A percentile compares a stretch with the other conserved stretches of the same genome.
phyloP scores from a whole-genome alignment of 2,113 vertebrate genomes.

The Crocuta crocuta region DNA sequence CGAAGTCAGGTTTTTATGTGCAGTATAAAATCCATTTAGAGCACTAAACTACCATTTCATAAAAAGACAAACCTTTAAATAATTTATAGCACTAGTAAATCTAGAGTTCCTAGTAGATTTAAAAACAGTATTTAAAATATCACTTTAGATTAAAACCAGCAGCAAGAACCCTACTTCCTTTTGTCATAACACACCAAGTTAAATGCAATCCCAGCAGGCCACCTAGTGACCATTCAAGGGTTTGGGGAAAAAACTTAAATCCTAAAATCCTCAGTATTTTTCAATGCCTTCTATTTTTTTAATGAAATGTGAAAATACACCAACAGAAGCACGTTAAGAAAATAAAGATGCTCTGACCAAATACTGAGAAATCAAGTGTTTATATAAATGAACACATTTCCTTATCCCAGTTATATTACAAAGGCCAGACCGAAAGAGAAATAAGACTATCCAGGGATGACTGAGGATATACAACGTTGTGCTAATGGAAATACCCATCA shows the following conservation, averaged over 20 bases:
- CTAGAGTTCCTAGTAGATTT: constrained; percentile 67
- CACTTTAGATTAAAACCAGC: constrained; percentile 68
- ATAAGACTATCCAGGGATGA: neutral
- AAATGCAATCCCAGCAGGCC: constrained; percentile 84
- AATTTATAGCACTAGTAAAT: constrained; percentile 79
- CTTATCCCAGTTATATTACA: neutral
- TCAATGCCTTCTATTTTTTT: neutral
- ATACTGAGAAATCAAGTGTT: neutral
- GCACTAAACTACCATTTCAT: constrained; percentile 56
- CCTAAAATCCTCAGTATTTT: neutral
- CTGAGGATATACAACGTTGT: neutral
- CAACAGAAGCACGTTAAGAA: neutral
- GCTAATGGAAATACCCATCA: neutral
- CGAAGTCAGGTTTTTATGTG: constrained; percentile 61
- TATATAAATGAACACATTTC: neutral
- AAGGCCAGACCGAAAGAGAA: neutral
- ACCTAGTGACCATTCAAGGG: constrained; percentile 84
- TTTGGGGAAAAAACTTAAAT: neutral
- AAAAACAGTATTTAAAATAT: constrained; percentile 78
- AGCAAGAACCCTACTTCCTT: constrained; percentile 48
- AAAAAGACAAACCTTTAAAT: constrained; percentile 74
- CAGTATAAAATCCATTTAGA: constrained; percentile 59
- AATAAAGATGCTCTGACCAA: neutral
- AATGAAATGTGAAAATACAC: neutral
- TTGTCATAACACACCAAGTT: constrained; percentile 31